Conservation (phyloP, 2,113 vertebrate species). For the Gallinago media region DNA sequence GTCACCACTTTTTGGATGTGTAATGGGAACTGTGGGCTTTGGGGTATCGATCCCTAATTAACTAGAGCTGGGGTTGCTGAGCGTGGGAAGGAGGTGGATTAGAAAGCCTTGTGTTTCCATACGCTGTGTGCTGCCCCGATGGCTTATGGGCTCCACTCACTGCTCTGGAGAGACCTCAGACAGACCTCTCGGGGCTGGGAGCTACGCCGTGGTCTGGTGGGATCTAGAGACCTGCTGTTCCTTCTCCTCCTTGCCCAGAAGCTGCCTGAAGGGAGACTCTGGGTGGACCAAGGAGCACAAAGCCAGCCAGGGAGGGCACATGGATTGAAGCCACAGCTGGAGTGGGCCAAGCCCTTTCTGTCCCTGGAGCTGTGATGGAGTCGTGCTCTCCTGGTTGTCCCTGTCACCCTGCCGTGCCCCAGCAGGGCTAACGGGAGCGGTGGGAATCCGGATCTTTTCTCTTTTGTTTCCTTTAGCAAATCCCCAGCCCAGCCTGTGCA, state of each 20-base stretch:
- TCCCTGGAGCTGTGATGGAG: neutral
- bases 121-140: neutral
- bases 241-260: neutral
- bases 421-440: neutral
- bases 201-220: neutral
- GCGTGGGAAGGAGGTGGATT: neutral
- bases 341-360: neutral
- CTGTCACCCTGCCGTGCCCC: neutral
- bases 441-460: neutral
- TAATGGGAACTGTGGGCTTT: neutral
- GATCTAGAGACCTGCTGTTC: neutral
- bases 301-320: fast-evolving
- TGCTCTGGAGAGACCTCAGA: neutral
- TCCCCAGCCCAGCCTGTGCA: fast-evolving
- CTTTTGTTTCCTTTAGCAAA: neutral
- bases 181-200: neutral
- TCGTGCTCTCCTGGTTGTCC: neutral
- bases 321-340: fast-evolving
- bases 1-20: neutral
- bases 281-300: neutral
- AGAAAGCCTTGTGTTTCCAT: neutral
- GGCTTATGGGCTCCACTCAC: fast-evolving
- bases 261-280: neutral
- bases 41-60: neutral
- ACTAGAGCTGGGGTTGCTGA: neutral